Evolutionary conservation across 2,797 vertebrate genomes (phyloP), one percentile per base, ranked within the genome.

Genomic region (Babyrousa celebensis): DNA sequence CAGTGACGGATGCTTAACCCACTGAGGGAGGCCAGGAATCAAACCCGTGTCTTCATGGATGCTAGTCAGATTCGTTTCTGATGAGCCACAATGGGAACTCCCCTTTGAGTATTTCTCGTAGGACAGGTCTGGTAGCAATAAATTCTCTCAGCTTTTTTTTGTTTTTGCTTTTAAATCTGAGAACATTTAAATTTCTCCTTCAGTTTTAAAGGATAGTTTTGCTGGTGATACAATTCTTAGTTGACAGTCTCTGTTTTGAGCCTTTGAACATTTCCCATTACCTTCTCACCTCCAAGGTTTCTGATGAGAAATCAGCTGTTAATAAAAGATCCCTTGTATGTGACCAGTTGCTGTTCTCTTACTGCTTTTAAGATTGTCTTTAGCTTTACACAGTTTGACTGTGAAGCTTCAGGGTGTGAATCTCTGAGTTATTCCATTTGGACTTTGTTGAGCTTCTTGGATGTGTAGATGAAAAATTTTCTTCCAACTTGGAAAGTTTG

Each of bases 131-230:
- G 43, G 4, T 77, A 88, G 43, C n/a, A 8, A 25, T 20, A 20
- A 63, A n/a, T 62, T 71, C n/a, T 23, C 14, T 52, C 10, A 20
- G 43, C 6, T 65, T 36, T 36, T 36, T 36, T 36, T 36, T 36
- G 36, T 77, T n/a, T 77, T 25, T 60, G 21, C 71, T 43, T 78
- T 52, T 70, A 85, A 71, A 68, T 58, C 15, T 52, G 36, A 36
- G 70, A 62, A 40, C 43, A 58, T 29, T 86, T 80, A 86, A 29
- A 68, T 75, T 95, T 92, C 20, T 40, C 54, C 40, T 77, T 40
- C 16, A 77, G 70, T 63, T 54, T 43, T 10, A 25, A 82, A 54
- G 63, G 62, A 70, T 8, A 15, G 23, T 36, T 68, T 75, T 65
- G 56, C 65, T 67, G 7, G 52, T 25, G 48, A 27, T 3, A 20